Evolutionary conservation across 1,140 invertebrate genomes (phyloP).

Genomic region (Physella acuta): DNA sequence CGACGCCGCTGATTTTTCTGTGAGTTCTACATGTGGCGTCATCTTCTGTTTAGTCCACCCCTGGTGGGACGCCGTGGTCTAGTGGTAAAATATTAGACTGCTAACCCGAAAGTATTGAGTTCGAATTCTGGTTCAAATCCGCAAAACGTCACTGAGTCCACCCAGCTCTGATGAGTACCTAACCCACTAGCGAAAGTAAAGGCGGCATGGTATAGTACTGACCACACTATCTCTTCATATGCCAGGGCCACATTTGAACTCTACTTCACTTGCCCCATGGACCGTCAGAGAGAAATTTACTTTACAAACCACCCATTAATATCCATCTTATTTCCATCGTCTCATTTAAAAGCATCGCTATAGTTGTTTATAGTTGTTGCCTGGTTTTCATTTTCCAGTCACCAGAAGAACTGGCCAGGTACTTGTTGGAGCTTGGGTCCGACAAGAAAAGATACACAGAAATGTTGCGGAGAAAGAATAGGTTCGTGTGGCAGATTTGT

Average conservation of each 20-base stretch:
- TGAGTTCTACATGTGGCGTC: too few species aligned
- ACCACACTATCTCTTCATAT: not conserved
- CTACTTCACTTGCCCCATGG: too few species aligned
- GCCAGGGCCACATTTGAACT: not conserved
- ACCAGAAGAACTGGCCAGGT: conserved; percentile 7
- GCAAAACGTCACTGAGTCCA: too few species aligned
- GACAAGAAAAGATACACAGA: not conserved
- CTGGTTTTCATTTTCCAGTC: conserved; percentile 2
- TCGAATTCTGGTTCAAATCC: too few species aligned
- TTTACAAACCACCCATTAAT: not conserved
- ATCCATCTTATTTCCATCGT: not conserved
- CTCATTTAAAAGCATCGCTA: not conserved
- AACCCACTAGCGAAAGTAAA: not conserved
- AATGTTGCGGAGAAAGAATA: conserved; percentile 12
- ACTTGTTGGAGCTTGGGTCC: conserved; percentile 3
- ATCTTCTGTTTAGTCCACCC: not conserved
- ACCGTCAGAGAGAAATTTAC: not conserved
- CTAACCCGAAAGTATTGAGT: too few species aligned
- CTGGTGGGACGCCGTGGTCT: not conserved
- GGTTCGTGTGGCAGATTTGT: too few species aligned
- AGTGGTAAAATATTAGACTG: too few species aligned
- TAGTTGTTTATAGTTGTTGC: not conserved
- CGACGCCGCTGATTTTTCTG: conserved; percentile 9
- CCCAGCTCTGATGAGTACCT: too few species aligned
- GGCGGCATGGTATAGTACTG: not conserved